phyloP scores from a whole-genome alignment of 1,140 invertebrate genomes.

The Drosophila funebris region DNA sequence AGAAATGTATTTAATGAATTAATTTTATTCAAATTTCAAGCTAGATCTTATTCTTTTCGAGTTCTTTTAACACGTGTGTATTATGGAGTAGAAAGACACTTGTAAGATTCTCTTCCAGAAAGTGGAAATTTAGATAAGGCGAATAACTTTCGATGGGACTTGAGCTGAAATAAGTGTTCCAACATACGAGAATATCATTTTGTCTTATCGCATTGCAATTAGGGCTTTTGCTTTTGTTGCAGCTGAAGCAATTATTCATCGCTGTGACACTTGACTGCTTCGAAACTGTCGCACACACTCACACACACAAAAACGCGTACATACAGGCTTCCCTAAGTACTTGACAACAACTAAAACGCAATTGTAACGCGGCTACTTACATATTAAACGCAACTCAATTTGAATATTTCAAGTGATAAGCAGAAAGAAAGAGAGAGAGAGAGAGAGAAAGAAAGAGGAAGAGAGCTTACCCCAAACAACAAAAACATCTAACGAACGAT shows the following conservation, averaged over 20 bases:
- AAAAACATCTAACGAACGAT: slow-evolving; percentile 26
- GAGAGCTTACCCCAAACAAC: slow-evolving; percentile 15
- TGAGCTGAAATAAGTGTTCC: slow-evolving; percentile 7
- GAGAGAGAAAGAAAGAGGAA: neutral
- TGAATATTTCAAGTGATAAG: slow-evolving; percentile 69
- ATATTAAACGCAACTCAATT: slow-evolving; percentile 70
- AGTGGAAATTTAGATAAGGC: slow-evolving; percentile 5
- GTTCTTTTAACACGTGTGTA: neutral
- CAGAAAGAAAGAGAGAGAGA: neutral
- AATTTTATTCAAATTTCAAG: too few species aligned
- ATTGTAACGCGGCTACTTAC: slow-evolving; percentile 73
- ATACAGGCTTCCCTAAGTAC: slow-evolving; percentile 39
- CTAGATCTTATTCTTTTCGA: too few species aligned
- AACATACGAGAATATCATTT: slow-evolving; percentile 15
- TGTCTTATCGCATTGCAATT: slow-evolving; percentile 61
- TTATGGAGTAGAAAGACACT: neutral
- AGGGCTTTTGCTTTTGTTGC: slow-evolving; percentile 34
- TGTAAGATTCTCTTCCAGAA: neutral
- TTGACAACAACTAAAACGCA: slow-evolving; percentile 67
- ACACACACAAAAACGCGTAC: neutral
- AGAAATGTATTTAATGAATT: too few species aligned
- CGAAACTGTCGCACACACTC: slow-evolving; percentile 21
- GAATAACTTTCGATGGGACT: slow-evolving; percentile 1
- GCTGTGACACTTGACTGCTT: slow-evolving; percentile 40
- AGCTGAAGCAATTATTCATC: slow-evolving; percentile 59